These are phyloP conservation scores for Phycodurus eques DNA, from an alignment of 2,113 vertebrate genomes.

Conservation along the genomic window DNA sequence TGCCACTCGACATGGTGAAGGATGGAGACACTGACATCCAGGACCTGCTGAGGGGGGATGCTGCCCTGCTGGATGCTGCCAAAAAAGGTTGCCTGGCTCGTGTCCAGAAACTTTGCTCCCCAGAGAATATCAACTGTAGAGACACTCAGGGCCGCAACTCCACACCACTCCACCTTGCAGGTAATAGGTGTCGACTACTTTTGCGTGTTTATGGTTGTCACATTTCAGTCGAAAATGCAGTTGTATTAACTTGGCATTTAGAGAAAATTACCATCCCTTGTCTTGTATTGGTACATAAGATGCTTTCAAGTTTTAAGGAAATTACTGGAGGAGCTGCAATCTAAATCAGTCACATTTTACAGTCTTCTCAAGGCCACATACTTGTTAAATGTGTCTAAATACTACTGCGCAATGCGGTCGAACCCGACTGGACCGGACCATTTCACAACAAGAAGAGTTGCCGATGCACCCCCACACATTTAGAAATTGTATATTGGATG, in stretches of 20 bases:
- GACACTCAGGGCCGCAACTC: constrained; percentile 98
- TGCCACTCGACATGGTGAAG: constrained; percentile 95
- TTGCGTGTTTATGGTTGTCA: background rate
- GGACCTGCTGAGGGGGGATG: constrained; percentile 91
- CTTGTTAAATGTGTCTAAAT: too few relatives aligned
- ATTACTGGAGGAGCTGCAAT: too few relatives aligned
- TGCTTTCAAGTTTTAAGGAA: too few relatives aligned
- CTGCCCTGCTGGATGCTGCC: constrained; percentile 92
- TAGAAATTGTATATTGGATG: too few relatives aligned
- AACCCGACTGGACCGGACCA: too few relatives aligned
- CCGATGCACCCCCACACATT: too few relatives aligned
- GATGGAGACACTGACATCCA: constrained; percentile 99
- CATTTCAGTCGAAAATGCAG: background rate
- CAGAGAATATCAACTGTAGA: constrained; percentile 97
- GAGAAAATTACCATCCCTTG: too few relatives aligned
- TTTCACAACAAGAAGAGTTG: too few relatives aligned
- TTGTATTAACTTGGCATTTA: background rate
- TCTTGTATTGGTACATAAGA: too few relatives aligned
- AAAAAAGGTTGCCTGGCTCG: constrained; percentile 97
- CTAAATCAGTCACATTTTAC: too few relatives aligned
- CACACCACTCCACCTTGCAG: constrained; percentile 93
- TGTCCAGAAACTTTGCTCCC: constrained; percentile 95
- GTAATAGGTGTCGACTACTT: constrained; percentile 54
- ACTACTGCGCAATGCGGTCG: too few relatives aligned
- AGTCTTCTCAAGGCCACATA: too few relatives aligned